Evolutionary conservation across 2,888 invertebrate genomes (phyloP).

Genomic region (Drepana falcataria): DNA sequence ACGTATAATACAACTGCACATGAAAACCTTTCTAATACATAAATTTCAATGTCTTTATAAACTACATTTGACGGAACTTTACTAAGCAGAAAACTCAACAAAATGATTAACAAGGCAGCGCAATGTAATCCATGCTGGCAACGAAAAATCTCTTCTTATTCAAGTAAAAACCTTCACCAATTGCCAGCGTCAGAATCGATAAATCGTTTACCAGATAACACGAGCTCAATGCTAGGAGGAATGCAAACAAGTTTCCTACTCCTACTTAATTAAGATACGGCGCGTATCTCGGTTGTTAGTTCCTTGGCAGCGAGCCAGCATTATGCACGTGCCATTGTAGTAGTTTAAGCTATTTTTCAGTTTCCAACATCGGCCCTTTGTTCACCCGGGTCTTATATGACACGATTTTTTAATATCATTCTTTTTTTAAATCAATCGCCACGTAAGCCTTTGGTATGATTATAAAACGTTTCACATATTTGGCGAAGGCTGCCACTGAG

Average conservation of each 20-base stretch:
- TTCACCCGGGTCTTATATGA: constrained; percentile 13
- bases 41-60: too few relatives aligned
- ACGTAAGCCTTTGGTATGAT: not conserved
- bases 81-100: too few relatives aligned
- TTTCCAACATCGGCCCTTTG: constrained; percentile 14
- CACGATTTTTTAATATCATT: constrained; percentile 16
- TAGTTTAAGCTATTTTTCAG: constrained; percentile 23
- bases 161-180: too few relatives aligned
- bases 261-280: constrained; percentile 27
- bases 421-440: constrained; percentile 1
- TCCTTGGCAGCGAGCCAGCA: constrained; percentile 24
- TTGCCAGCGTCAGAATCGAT: too few relatives aligned
- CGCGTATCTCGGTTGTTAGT: constrained; percentile 17
- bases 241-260: constrained; percentile 9
- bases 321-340: constrained; percentile 12
- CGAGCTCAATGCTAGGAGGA: not conserved
- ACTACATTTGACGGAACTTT: too few relatives aligned
- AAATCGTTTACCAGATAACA: not conserved
- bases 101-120: too few relatives aligned
- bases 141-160: too few relatives aligned
- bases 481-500: too few relatives aligned
- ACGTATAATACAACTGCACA: too few relatives aligned
- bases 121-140: too few relatives aligned
- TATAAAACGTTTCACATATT: not conserved
- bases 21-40: too few relatives aligned